Conservation (phyloP, 1,140 invertebrate species). For the Diprion similis region DNA sequence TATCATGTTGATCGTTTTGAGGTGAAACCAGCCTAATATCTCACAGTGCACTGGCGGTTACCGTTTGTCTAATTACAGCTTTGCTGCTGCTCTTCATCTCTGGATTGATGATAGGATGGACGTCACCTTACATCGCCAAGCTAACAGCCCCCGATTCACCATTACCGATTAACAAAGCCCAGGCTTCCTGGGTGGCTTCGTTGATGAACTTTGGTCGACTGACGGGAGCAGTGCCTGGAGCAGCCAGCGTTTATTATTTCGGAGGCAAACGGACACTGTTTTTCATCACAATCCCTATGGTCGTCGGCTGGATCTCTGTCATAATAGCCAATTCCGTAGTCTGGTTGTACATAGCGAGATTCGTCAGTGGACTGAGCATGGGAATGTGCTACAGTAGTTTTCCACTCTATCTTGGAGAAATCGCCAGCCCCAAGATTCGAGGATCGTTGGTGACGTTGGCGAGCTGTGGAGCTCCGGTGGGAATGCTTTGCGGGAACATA, state of each 20-base stretch:
- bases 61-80: constrained; percentile 39
- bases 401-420: constrained; percentile 72
- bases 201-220: constrained; percentile 60
- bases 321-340: constrained; percentile 60
- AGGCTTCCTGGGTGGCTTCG: constrained; percentile 72
- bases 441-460: constrained; percentile 71
- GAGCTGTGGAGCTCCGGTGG: constrained; percentile 54
- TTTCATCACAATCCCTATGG: constrained; percentile 66
- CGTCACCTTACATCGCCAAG: constrained; percentile 65
- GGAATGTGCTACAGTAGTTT: constrained; percentile 70
- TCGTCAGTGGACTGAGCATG: constrained; percentile 68
- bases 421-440: constrained; percentile 68
- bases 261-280: constrained; percentile 73
- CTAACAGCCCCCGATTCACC: constrained; percentile 56
- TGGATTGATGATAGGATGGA: constrained; percentile 61
- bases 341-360: constrained; percentile 62
- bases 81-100: constrained; percentile 44
- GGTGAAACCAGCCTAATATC: no score
- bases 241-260: constrained; percentile 56
- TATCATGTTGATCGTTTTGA: no score
- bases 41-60: no score
- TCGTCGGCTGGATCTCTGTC: constrained; percentile 70
- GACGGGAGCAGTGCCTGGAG: constrained; percentile 49
- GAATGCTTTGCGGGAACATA: constrained; percentile 73
- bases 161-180: constrained; percentile 62